These are phyloP conservation scores for Grus americana DNA, from an alignment of 2,113 vertebrate species.

Conservation along the genomic window DNA sequence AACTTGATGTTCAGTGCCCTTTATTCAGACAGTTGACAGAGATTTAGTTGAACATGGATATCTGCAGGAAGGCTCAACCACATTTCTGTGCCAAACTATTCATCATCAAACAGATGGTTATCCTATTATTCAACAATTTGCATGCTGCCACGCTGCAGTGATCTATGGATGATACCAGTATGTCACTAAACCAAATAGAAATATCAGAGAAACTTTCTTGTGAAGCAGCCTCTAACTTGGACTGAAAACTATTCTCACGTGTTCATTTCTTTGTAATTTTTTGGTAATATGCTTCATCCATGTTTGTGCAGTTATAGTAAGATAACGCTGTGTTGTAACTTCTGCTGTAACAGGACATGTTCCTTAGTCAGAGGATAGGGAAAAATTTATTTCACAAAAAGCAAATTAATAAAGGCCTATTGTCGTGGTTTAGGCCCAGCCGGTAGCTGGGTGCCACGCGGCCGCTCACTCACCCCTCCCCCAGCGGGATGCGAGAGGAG, in stretches of 20 bases:
- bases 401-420: background rate
- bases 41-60: conserved; percentile 12
- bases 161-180: background rate
- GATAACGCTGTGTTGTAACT: background rate
- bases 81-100: conserved; percentile 8
- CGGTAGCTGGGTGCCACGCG: no score
- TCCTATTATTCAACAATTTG: conserved; percentile 25
- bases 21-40: conserved; percentile 45
- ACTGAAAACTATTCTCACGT: background rate
- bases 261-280: background rate
- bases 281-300: background rate
- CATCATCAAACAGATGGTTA: conserved; percentile 21
- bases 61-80: conserved; percentile 27
- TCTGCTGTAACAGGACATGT: background rate
- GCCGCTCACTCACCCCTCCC: no score
- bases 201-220: background rate
- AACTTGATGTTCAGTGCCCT: conserved; percentile 16
- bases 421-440: no score
- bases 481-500: no score
- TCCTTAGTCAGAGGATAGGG: background rate
- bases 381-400: background rate
- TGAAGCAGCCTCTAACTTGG: background rate
- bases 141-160: conserved; percentile 8
- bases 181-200: conserved; percentile 1
- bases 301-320: background rate